A percentile compares a stretch with the other conserved stretches of the same genome.
Evolutionary conservation across 2,797 vertebrate genomes (phyloP).

Genomic region (Selene dorsalis): DNA sequence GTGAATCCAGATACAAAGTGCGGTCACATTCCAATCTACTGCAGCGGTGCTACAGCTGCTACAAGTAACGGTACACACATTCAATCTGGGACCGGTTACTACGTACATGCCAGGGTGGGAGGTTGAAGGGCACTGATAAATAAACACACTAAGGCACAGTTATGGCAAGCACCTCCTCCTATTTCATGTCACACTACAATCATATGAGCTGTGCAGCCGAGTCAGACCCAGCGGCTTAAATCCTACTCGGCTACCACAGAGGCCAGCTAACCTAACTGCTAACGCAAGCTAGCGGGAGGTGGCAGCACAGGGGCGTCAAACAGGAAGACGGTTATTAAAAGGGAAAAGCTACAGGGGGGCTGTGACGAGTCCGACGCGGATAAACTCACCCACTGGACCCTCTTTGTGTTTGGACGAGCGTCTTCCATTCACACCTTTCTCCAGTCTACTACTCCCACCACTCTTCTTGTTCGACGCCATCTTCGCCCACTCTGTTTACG

Average conservation of each 20-base stretch:
- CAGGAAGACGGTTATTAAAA: neutral
- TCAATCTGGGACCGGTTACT: neutral
- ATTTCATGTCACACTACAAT: neutral
- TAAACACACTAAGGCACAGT: too few species aligned
- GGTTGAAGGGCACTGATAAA: too few species aligned
- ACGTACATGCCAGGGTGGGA: neutral
- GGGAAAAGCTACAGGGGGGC: neutral
- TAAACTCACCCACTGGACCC: slow-evolving; percentile 79
- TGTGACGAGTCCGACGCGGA: neutral
- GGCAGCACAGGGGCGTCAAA: neutral
- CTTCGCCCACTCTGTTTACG: slow-evolving; percentile 75
- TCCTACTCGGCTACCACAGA: neutral
- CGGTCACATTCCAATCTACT: neutral
- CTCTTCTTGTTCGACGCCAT: slow-evolving; percentile 85
- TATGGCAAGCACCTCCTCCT: neutral
- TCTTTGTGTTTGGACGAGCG: slow-evolving; percentile 83
- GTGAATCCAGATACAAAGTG: slow-evolving; percentile 11
- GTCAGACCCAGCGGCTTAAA: slow-evolving; percentile 39
- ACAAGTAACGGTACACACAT: neutral
- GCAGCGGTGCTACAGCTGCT: neutral
- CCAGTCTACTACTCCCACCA: slow-evolving; percentile 68
- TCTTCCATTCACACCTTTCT: slow-evolving; percentile 81
- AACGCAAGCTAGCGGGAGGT: slow-evolving; percentile 41
- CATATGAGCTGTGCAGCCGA: slow-evolving; percentile 18
- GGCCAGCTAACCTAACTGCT: slow-evolving; percentile 61